Evolutionary conservation across 2,888 invertebrate genomes (phyloP).

Genomic region (Diplazon laetatorius): DNA sequence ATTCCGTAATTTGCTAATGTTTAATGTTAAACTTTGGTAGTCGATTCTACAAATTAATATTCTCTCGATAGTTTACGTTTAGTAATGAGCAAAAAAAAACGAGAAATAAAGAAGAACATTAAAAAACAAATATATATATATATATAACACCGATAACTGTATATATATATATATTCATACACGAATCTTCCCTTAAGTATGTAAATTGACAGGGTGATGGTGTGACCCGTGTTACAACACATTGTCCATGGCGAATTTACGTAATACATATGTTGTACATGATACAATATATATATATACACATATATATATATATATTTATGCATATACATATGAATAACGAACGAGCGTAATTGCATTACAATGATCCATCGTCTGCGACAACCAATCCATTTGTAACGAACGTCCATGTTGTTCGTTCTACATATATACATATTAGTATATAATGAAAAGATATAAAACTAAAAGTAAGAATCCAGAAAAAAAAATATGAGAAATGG

Average conservation of each 20-base stretch:
- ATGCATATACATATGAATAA: not conserved
- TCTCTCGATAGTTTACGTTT: conserved; percentile 57
- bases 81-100: conserved; percentile 26
- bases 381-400: conserved; percentile 47
- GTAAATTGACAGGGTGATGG: conserved; percentile 69
- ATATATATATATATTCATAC: conserved; percentile 66
- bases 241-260: conserved; percentile 63
- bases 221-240: conserved; percentile 59
- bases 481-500: conserved; percentile 33
- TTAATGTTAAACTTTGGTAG: conserved; percentile 56
- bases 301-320: conserved; percentile 45
- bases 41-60: conserved; percentile 51
- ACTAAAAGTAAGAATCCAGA: not conserved
- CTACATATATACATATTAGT: conserved; percentile 34
- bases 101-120: conserved; percentile 29
- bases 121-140: too few relatives aligned
- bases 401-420: conserved; percentile 51
- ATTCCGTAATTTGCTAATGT: conserved; percentile 61
- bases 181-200: conserved; percentile 70
- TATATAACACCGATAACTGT: conserved; percentile 60
- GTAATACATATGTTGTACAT: conserved; percentile 61
- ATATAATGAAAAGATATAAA: not conserved
- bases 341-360: conserved; percentile 54
- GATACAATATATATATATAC: conserved; percentile 44
- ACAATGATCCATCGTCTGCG: conserved; percentile 61